Evolutionary conservation across 2,113 vertebrate species (phyloP), one percentile per base, ranked within the genome.

Genomic region (Callithrix jacchus): DNA sequence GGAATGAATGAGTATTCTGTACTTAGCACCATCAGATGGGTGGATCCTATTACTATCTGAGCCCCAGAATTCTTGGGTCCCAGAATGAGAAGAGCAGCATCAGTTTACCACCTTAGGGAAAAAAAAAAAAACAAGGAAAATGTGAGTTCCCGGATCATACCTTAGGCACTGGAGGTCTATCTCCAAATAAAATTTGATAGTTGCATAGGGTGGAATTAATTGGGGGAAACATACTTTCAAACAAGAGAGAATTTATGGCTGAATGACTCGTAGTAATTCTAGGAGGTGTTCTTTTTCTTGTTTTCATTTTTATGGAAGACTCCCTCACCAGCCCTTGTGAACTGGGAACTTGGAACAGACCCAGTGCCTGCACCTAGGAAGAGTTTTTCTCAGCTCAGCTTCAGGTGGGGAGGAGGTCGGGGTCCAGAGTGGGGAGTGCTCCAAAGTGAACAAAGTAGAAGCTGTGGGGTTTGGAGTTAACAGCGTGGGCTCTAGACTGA

Each of bases 381-480:
- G 40, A 21, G 6, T 23, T 49, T 49, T 42, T 47, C 11, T 23
- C 73, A 32, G 49, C 52, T 73, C n/a, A 66, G 30, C 16, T 73
- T 27, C 30, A 70, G 11, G 16, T 54, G n/a, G 56, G 45, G 45
- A n/a, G 30, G 30, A 13, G 17, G 11, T 5, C 9, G 40, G 52
- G 64, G 52, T 58, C 25, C 2, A 0, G 27, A 21, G 30, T 8
- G 23, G 3, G 23, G 2, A 5, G 0, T 18, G 42, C 73, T 32
- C 88, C 18, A 35, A 56, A 40, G 20, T 3, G 35, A n/a, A 2
- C 13, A 12, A 35, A 45, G 5, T 14, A 9, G n/a, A 42, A 35
- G 64, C 40, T 32, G 10, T 13, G 14, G 3, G 37, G 35, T 6
- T 47, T 8, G 0, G 37, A 27, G 30, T 40, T 30, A 20, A 4